phyloP scores from a whole-genome alignment of 2,797 vertebrate genomes.

The Pangasius djambal region DNA sequence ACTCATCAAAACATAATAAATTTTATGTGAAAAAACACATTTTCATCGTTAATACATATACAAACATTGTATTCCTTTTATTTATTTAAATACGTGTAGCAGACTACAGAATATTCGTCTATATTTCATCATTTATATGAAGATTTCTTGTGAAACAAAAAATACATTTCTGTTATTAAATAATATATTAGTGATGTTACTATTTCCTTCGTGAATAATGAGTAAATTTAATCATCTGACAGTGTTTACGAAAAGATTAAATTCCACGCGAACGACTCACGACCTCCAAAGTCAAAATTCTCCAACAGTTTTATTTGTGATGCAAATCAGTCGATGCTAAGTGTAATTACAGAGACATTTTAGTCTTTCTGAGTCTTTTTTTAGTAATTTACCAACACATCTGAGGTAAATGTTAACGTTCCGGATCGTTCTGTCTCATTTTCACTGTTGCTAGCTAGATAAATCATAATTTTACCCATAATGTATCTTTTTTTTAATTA shows the following conservation, averaged over 20 bases:
- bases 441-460: neutral
- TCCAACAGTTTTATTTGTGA: neutral
- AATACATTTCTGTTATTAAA: neutral
- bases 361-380: neutral
- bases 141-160: neutral
- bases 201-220: neutral
- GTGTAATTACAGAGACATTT: neutral
- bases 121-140: neutral
- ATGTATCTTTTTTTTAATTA: neutral
- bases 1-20: neutral
- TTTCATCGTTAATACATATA: neutral
- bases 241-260: neutral
- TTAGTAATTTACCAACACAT: neutral
- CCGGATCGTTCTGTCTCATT: neutral
- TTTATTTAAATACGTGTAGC: neutral
- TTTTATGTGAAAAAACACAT: neutral
- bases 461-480: neutral
- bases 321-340: neutral
- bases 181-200: neutral
- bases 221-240: neutral
- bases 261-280: neutral
- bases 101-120: neutral
- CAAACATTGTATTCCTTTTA: neutral
- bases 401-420: neutral
- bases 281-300: neutral